Evolutionary conservation across 2,888 invertebrate species (phyloP), one percentile per base, ranked within the genome.

Genomic region (Parnassius apollo): DNA sequence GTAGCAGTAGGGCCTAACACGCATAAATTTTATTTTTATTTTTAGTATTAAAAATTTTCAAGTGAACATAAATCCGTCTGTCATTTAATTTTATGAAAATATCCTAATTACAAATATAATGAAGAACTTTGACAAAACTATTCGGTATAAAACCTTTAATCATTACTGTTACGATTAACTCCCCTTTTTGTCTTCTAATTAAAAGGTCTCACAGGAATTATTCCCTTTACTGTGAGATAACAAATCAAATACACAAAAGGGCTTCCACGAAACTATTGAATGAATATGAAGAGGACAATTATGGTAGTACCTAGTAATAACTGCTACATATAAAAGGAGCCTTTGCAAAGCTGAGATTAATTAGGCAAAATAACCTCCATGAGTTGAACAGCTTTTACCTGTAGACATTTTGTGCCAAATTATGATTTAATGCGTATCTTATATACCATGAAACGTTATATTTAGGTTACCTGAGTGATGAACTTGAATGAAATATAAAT

Each of bases 321-420:
- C 52, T 50, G 44, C 12, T 9, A 49, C 13, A 59, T 45, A 69
- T 72, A 71, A 72, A 69, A 72, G 70, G 71, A 67, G 72, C 65
- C 65, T 69, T 71, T 70, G 70, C 71, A 75, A 74, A 77, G 75
- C 72, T 70, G 67, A 71, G 71, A 76, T 78, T 76, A 78, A 78
- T 77, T 72, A 73, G 46, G 72, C 52, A 64, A 72, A 70, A 66
- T 68, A 69, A 71, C 71, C 71, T 70, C 72, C 71, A 67, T 7
- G 42, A 3, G 22, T 9, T 51, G 11, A 51, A 51, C 25, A 25
- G 4, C 7, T 7, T 4, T 35, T 35, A 35, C 35, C 35, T 35
- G 25, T 25, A 25, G 2, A 35, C 4, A 35, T 35, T 35, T 35
- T 35, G 35, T 7, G 35, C 35, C 35, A 35, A 4, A 18, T 18